These are phyloP conservation scores for Bombus picipes DNA, from an alignment of 1,140 invertebrate genomes.

Conservation along the genomic window DNA sequence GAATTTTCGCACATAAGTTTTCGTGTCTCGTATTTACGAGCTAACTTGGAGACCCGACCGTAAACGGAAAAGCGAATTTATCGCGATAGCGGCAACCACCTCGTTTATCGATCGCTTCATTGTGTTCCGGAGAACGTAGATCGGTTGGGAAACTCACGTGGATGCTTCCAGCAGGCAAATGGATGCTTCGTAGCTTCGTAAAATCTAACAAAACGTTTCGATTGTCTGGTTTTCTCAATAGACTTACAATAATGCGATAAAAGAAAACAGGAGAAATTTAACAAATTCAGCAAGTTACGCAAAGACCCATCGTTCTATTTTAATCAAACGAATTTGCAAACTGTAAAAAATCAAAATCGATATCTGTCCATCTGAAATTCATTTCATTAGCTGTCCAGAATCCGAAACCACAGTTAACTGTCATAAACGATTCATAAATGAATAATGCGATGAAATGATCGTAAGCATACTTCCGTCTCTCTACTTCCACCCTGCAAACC, in stretches of 20 bases:
- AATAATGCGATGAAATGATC: not conserved
- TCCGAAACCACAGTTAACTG: too few species aligned
- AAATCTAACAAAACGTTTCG: too few species aligned
- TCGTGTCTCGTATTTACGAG: conserved; percentile 12
- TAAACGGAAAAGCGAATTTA: not conserved
- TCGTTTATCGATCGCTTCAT: conserved; percentile 12
- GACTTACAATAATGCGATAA: not conserved
- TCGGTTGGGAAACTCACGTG: not conserved
- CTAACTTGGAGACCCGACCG: not conserved
- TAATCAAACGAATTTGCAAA: not conserved
- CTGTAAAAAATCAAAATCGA: too few species aligned
- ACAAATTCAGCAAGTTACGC: not conserved
- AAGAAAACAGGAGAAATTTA: not conserved
- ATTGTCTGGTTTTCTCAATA: not conserved
- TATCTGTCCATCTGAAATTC: too few species aligned
- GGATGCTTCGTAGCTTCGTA: not conserved
- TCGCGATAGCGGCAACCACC: not conserved
- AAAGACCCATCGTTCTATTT: not conserved
- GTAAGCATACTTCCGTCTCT: not conserved
- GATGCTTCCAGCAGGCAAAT: not conserved
- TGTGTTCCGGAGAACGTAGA: not conserved
- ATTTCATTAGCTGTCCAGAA: too few species aligned
- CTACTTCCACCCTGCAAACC: not conserved
- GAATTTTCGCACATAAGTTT: not conserved
- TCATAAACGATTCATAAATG: not conserved